phyloP scores from a whole-genome alignment of 2,113 vertebrate species.

The Sceloporus tristichus region DNA sequence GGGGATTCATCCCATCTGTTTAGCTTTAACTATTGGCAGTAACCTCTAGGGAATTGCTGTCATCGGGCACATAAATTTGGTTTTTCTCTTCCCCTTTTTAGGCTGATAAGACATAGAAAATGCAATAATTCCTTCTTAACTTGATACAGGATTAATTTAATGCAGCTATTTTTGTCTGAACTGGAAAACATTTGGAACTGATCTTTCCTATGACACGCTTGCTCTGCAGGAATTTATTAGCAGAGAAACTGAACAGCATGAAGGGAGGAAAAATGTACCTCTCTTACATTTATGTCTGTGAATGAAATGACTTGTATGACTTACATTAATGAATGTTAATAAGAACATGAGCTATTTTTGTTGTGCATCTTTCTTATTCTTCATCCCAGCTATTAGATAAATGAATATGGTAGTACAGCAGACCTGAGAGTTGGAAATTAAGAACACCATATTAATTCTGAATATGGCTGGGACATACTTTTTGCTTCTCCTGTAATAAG shows the following conservation, averaged over 20 bases:
- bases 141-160: not conserved
- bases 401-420: not conserved
- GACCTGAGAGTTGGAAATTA: conserved; percentile 5
- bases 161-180: conserved; percentile 16
- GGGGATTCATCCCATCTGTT: not conserved
- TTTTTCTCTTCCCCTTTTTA: not conserved
- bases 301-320: conserved; percentile 6
- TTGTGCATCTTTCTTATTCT: not conserved
- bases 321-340: not conserved
- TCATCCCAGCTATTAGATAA: not conserved
- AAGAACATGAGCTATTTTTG: not conserved
- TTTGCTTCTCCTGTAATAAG: conserved; percentile 30
- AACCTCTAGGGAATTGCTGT: conserved; percentile 2
- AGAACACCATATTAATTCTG: conserved; percentile 14
- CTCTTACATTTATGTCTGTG: not conserved
- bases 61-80: not conserved
- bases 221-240: conserved; percentile 12
- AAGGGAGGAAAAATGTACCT: not conserved
- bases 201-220: not conserved
- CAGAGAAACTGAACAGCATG: not conserved
- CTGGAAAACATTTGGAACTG: not conserved
- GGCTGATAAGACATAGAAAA: not conserved
- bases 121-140: not conserved
- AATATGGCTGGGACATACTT: not conserved
- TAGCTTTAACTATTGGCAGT: conserved; percentile 14